Evolutionary conservation across 2,113 vertebrate species (phyloP).

Genomic region (Tyto alba): DNA sequence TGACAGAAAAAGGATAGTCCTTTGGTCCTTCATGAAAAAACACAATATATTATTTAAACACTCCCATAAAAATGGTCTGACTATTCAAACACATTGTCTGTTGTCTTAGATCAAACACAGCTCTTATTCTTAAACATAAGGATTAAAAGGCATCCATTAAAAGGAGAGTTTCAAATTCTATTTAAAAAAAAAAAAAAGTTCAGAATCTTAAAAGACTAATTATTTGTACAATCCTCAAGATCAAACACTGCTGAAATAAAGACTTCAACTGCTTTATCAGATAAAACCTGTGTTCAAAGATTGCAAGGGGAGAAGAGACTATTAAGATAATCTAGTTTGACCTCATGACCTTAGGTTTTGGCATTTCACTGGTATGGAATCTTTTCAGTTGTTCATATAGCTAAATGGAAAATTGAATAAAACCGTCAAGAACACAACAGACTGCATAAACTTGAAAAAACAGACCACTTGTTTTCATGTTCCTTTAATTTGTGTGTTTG

Average conservation of each 20-base stretch:
- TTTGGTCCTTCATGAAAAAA: background rate
- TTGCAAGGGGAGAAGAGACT: background rate
- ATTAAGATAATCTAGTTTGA: background rate
- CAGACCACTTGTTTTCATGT: background rate
- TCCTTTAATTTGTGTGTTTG: conserved; percentile 31
- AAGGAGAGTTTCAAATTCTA: background rate
- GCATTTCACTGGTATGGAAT: background rate
- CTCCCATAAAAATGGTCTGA: background rate
- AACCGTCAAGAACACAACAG: background rate
- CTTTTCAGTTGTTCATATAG: background rate
- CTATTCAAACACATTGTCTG: background rate
- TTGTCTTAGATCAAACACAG: background rate
- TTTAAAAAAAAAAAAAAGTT: background rate
- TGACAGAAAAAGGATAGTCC: background rate
- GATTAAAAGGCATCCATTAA: background rate
- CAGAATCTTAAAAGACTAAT: background rate
- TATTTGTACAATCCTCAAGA: conserved; percentile 2
- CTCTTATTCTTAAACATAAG: background rate
- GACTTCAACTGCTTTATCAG: background rate
- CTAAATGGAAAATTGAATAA: background rate
- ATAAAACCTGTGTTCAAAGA: background rate
- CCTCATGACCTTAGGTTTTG: background rate
- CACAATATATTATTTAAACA: background rate
- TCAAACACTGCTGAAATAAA: conserved; percentile 9
- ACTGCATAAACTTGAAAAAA: background rate